Base-by-base conservation (phyloP, 2,113 vertebrate genomes). In the Solea senegalensis region DNA sequence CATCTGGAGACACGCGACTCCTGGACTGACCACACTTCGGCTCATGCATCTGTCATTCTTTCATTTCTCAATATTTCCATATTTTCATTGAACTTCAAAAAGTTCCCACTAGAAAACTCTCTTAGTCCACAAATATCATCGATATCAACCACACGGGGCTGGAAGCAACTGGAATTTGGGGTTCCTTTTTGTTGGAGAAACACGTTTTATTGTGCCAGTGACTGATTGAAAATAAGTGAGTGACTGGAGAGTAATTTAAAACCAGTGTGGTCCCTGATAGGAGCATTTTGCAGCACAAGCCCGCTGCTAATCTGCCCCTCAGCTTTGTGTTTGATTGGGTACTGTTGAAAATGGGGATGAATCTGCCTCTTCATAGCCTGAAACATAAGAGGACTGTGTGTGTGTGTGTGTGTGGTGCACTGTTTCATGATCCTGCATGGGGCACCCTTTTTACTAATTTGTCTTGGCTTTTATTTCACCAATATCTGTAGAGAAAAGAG, bases 291-390 rank as follows among this genome's bases (percentile, higher is more conserved):
- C 74, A 74, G 78, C 87, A 80, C 75, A 77, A 83, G 79, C 63
- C 78, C 13, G 52, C 65, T 81, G 77, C 88, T 90, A 89, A 91
- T 90, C 91, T 79, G 27, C 62, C 72, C 80, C 76, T 76, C 81
- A 86, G 86, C 87, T 89, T 83, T 87, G 73, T 76, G 82, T 90
- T 90, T 91, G 88, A 92, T 91, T 90, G 90, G 88, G 78, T 89
- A 70, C 90, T 89, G 90, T 88, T 93, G 92, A 93, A 91, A 93
- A 86, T 90, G 76, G 84, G 90, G 90, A 92, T 91, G 89, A 93
- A 73, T 85, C 80, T 84, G 70, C 80, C 72, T 71, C 89, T 91
- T 91, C 85, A 89, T 90, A 90, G 90, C 69, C 72, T 63, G 86
- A 82, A 91, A 92, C 86, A 81, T 80, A 85, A 91, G 85, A 89